phyloP scores from a whole-genome alignment of 2,113 vertebrate genomes.

The Cacatua alba region DNA sequence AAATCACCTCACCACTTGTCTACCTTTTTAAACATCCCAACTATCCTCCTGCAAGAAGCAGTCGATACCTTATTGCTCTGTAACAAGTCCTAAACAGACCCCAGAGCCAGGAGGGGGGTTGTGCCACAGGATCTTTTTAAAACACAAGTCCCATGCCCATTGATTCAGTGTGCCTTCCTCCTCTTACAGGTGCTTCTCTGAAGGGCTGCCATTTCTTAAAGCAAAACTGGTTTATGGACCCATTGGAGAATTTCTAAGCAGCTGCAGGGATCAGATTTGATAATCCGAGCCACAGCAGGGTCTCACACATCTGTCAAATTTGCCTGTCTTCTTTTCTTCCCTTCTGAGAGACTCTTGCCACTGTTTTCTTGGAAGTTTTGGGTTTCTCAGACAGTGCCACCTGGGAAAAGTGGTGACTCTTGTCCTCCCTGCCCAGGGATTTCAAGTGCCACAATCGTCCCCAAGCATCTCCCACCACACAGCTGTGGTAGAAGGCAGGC shows the following conservation, averaged over 20 bases:
- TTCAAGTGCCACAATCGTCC: not conserved
- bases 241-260: not conserved
- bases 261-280: not conserved
- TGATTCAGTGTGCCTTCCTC: not conserved
- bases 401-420: not conserved
- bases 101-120: not conserved
- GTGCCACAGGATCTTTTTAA: not conserved
- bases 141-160: not conserved
- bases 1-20: not conserved
- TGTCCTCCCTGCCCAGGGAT: slow-evolving; percentile 39
- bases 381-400: slow-evolving; percentile 7
- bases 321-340: slow-evolving; percentile 79
- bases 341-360: not conserved
- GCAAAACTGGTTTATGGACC: not conserved
- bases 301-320: slow-evolving; percentile 81
- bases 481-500: slow-evolving; percentile 77
- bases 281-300: not conserved
- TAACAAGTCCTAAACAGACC: not conserved
- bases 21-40: not conserved
- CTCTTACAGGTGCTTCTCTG: not conserved
- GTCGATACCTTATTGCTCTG: not conserved
- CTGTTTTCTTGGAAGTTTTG: slow-evolving; percentile 52
- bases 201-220: not conserved
- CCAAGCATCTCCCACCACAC: slow-evolving; percentile 8
- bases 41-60: not conserved